Conservation (phyloP, 2,888 invertebrate species). For the Caenorhabditis auriculariae region DNA sequence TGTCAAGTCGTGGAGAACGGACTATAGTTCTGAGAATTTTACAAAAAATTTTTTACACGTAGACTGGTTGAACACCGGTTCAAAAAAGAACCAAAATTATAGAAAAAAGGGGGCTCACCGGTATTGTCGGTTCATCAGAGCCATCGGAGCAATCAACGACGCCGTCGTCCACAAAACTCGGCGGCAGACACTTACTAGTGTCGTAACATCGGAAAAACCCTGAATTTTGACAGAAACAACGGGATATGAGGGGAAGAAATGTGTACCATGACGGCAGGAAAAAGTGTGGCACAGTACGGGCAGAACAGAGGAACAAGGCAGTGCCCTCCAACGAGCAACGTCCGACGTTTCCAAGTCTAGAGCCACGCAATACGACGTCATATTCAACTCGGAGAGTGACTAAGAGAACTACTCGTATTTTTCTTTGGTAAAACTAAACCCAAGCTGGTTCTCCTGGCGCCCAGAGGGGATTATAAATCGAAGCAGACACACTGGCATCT, state of each 20-base stretch:
- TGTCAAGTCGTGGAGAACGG: too few relatives aligned
- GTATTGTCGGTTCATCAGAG: too few relatives aligned
- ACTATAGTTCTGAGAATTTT: too few relatives aligned
- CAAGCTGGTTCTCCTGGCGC: slow-evolving; percentile 26
- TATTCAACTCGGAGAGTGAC: background rate
- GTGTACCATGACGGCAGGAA: slow-evolving; percentile 41
- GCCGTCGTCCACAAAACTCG: slow-evolving; percentile 34
- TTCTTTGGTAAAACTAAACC: background rate
- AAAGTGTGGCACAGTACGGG: slow-evolving; percentile 52
- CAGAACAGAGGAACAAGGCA: slow-evolving; percentile 24
- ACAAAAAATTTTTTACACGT: too few relatives aligned
- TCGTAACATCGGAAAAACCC: slow-evolving; percentile 46
- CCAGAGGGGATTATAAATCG: slow-evolving; percentile 39
- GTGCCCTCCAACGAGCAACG: slow-evolving; percentile 44
- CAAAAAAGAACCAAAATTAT: too few relatives aligned
- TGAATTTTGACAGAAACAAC: slow-evolving; percentile 2
- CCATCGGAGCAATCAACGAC: slow-evolving; percentile 45
- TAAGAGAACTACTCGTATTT: slow-evolving; percentile 1
- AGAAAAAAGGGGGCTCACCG: too few relatives aligned
- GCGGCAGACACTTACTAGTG: slow-evolving; percentile 47
- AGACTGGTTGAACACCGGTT: too few relatives aligned
- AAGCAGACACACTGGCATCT: too few relatives aligned
- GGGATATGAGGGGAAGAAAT: background rate
- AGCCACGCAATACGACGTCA: slow-evolving; percentile 13
- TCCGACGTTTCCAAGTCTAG: slow-evolving; percentile 14